Conservation (phyloP, 2,113 vertebrate species). For the Vidua macroura region DNA sequence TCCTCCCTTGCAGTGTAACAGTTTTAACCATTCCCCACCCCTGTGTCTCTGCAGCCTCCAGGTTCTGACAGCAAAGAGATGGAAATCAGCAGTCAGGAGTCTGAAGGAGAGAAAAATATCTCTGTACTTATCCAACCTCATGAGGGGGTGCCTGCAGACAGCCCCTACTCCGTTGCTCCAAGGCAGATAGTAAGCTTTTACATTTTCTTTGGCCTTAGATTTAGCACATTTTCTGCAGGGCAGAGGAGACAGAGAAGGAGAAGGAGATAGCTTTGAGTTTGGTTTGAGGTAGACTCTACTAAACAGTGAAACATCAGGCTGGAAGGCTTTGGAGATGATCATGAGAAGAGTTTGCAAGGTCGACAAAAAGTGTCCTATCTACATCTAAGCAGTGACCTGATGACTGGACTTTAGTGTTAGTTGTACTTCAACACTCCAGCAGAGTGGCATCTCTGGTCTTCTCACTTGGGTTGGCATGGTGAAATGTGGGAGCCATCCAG, state of each 20-base stretch:
- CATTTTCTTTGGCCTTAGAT: neutral
- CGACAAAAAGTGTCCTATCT: neutral
- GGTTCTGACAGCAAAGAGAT: neutral
- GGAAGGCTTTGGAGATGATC: neutral
- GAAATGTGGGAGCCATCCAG: neutral
- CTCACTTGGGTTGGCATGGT: neutral
- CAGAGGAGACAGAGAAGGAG: neutral
- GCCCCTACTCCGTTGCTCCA: slow-evolving; percentile 83
- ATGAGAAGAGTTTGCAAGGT: neutral
- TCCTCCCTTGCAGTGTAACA: neutral
- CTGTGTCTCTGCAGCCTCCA: slow-evolving; percentile 19
- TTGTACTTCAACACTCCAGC: neutral
- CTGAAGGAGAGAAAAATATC: slow-evolving; percentile 63
- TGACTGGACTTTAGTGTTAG: neutral
- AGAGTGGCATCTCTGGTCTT: neutral
- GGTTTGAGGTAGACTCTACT: neutral
- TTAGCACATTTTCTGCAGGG: neutral
- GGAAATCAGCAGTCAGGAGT: neutral
- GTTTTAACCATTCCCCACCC: slow-evolving; percentile 17
- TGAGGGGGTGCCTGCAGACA: slow-evolving; percentile 76
- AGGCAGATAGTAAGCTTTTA: slow-evolving; percentile 80
- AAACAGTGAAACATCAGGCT: neutral
- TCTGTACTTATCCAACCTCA: slow-evolving; percentile 79
- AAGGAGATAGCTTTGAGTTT: neutral
- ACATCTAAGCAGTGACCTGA: neutral